Base-by-base conservation (phyloP, 2,888 invertebrate genomes). In the Erannis defoliaria region DNA sequence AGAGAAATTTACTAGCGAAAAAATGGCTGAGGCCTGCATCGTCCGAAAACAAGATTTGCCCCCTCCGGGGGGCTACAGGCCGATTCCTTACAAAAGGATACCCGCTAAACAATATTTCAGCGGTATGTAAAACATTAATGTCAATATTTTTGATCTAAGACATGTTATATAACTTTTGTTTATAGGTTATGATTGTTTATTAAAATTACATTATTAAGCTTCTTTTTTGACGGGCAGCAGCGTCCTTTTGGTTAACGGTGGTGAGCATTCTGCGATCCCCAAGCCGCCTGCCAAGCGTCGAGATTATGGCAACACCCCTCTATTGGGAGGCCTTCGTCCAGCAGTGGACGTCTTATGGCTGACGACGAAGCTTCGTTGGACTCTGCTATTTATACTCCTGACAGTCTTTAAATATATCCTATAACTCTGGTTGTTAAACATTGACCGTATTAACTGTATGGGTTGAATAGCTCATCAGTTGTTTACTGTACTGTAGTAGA, bases 11-110 rank as follows among this genome's bases (percentile, higher is more conserved):
- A 19, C 0, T 2, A 42, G 5, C 16, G 9, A 16, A 69, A 79
- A 90, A 79, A 90, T 91, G 91, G 82, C 85, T 72, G 84, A 81
- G 66, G 75, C 76, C 74, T 81, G 75, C 74, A 51, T 88, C 62
- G 77, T 68, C 55, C 80, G 80, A 77, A 89, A 85, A 80, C 99
- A 99, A 90, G 99, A 99, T 91, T 94, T 99, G 94, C 99, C 99
- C 79, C 99, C 99, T 66, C 89, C 94, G 56, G 98, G 98, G 81
- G 99, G 99, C 72, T 99, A 98, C 85, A 94, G 94, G 69, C 94
- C 96, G 18, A 96, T 98, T 68, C 94, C 94, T 46, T 96, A 89
- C 80, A 94, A 94, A 72, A 94, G 97, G 76, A 86, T 96, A 45
- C 96, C 96, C 31, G 95, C 96, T n/a, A 96, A 94, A 86, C 86